Evolutionary conservation across 2,113 vertebrate genomes (phyloP), one percentile per base, ranked within the genome.

Genomic region (Sceloporus undulatus): DNA sequence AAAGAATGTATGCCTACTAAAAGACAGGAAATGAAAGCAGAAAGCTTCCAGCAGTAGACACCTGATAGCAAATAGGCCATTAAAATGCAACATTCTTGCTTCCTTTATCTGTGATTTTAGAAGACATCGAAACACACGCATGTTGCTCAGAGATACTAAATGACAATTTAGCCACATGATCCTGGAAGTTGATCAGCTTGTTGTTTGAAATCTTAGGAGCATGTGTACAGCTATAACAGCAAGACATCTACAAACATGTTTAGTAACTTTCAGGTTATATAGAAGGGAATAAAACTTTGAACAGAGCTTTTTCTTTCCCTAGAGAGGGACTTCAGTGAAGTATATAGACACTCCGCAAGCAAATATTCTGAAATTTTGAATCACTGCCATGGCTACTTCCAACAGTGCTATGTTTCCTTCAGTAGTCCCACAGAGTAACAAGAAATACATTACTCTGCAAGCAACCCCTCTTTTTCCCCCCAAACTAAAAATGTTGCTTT

Each of bases 61-160:
- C 11, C 8, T 82, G 70, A 68, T 85, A 74, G 88, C 92, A 93
- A 88, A 90, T 82, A 29, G 62, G 56, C 56, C 48, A 84, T 73
- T 68, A 87, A 90, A 73, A n/a, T 0, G 73, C 68, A 81, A 84
- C 16, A 48, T 52, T 79, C 84, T 9, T 92, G 9, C 66, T 90
- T 91, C 23, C 90, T 94, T 94, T 91, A 71, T 29, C 34, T 82
- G 65, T 65, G 9, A 29, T 90, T 75, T 87, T 56, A 90, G 18
- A 68, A 48, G 52, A 86, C 54, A 90, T 4, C 40, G 80, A 29
- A 84, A 93, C 38, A 86, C 13, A 91, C 90, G 85, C 77, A 18
- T 88, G 66, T 89, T 78, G 27, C 7, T 48, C 11, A 2, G 59
- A 87, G 85, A 71, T 23, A 38, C 84, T 89, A 86, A 83, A 82